Evolutionary conservation across 1,140 invertebrate genomes (phyloP), one percentile per base, ranked within the genome.

Genomic region (Xylocopa sonorina): DNA sequence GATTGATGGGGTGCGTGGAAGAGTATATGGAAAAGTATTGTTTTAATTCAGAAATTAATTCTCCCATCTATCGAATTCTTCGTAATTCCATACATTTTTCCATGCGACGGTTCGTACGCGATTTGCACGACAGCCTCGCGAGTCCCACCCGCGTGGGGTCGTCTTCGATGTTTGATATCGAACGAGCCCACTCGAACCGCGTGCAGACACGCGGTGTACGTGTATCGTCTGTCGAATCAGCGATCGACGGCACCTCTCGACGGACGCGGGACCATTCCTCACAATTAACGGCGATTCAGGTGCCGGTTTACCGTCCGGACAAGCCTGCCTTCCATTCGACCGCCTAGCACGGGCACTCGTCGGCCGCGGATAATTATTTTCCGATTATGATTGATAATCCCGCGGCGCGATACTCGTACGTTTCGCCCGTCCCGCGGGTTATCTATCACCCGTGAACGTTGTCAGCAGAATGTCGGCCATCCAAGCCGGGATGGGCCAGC

Each of bases 321-420:
- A 63, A 48, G 38, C 64, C 50, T 48, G 32, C 51, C 46, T 48
- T 68, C 66, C 62, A 58, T 79, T 67, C 75, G 69, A 43, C 57
- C 83, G 62, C 46, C 83, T 46, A 50, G 29, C 83, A 66, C 57
- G 71, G 72, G 69, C n/a, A 82, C 75, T 60, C 82, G 74, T 57
- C 76, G 51, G 81, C 58, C 73, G 24, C 41, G 78, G 77, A 84
- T 87, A 87, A 87, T 87, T 87, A 87, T 87, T 87, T 87, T 84
- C 82, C 86, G 86, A 87, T 87, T 87, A 87, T 87, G 86, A 87
- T 87, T 87, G 80, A 87, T 87, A 83, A 82, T 83, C 78, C 63
- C 24, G n/a, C 46, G 74, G 43, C 67, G 69, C 69, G 78, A 29
- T 68, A 21, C 60, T 32, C 60, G n/a, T 67, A 18, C 64, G 24